Conservation (phyloP, 37 sponge, comb jelly and placozoan species). For the Haliclona indistincta region DNA sequence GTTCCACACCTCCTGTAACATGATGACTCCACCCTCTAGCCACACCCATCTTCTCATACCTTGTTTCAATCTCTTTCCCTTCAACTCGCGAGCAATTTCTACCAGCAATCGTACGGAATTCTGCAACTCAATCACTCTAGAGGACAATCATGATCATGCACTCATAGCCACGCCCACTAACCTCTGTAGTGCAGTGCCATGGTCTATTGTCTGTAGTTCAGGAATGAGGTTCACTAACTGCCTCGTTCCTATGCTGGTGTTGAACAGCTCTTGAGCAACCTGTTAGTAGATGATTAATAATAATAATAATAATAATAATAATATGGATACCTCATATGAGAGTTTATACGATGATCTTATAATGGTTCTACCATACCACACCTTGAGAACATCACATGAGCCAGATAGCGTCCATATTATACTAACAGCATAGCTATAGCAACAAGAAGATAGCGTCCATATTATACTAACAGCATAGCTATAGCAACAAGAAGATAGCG, state of each 20-base stretch:
- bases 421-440: constrained; percentile 75
- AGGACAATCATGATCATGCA: not conserved
- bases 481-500: not conserved
- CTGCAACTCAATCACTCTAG: constrained; percentile 54
- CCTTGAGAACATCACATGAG: constrained; percentile 38
- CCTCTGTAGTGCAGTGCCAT: not conserved
- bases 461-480: not conserved
- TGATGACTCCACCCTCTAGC: not conserved
- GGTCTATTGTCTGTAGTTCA: not conserved
- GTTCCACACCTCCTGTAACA: constrained; percentile 55
- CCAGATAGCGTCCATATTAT: constrained; percentile 58
- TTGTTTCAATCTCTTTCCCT: constrained; percentile 12
- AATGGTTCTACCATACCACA: constrained; percentile 77
- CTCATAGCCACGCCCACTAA: not conserved
- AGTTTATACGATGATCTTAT: constrained; percentile 77
- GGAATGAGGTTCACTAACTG: not conserved
- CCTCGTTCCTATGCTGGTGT: too few relatives aligned
- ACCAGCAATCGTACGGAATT: constrained; percentile 23
- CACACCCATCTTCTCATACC: constrained; percentile 1
- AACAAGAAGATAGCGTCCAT: not conserved
- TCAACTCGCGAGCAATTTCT: constrained; percentile 44
- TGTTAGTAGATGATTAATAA: not conserved
- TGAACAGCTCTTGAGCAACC: constrained; percentile 56
- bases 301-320: not conserved
- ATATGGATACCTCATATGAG: constrained; percentile 57